phyloP scores from a whole-genome alignment of 2,797 vertebrate genomes.

The Salmo trutta region DNA sequence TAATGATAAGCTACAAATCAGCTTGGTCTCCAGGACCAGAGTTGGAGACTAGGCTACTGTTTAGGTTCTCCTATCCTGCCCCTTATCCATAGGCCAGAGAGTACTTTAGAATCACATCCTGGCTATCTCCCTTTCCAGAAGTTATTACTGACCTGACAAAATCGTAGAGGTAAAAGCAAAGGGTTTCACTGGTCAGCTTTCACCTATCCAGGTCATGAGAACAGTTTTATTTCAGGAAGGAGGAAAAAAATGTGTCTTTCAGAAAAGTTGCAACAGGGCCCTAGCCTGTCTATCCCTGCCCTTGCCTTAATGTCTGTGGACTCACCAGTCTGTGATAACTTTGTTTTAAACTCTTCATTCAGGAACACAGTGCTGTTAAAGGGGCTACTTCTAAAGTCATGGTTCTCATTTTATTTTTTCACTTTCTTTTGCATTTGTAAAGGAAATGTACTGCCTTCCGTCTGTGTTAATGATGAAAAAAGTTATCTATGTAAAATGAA shows the following conservation, averaged over 20 bases:
- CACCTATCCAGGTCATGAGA: not conserved
- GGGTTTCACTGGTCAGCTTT: not conserved
- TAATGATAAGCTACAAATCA: not conserved
- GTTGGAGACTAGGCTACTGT: slow-evolving; percentile 27
- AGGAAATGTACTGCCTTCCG: slow-evolving; percentile 75
- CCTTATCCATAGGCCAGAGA: not conserved
- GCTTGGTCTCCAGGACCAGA: slow-evolving; percentile 24
- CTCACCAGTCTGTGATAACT: slow-evolving; percentile 57
- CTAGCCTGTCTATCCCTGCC: slow-evolving; percentile 55
- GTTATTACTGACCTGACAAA: slow-evolving; percentile 2
- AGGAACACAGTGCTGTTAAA: slow-evolving; percentile 68
- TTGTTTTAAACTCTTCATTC: slow-evolving; percentile 52
- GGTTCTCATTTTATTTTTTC: slow-evolving; percentile 36
- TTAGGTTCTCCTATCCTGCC: slow-evolving; percentile 23
- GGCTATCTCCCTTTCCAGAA: not conserved
- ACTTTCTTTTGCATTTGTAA: slow-evolving; percentile 55
- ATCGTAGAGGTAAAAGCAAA: not conserved
- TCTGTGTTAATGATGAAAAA: slow-evolving; percentile 54
- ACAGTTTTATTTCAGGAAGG: not conserved
- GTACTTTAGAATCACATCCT: slow-evolving; percentile 1
- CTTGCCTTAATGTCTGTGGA: slow-evolving; percentile 68
- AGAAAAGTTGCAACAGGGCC: slow-evolving; percentile 32
- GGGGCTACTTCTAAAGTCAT: slow-evolving; percentile 60
- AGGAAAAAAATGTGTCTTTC: slow-evolving; percentile 18
- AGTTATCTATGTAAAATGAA: slow-evolving; percentile 65